Evolutionary conservation across 2,888 invertebrate species (phyloP), one percentile per base, ranked within the genome.

Genomic region (Drosophila austrosaltans): DNA sequence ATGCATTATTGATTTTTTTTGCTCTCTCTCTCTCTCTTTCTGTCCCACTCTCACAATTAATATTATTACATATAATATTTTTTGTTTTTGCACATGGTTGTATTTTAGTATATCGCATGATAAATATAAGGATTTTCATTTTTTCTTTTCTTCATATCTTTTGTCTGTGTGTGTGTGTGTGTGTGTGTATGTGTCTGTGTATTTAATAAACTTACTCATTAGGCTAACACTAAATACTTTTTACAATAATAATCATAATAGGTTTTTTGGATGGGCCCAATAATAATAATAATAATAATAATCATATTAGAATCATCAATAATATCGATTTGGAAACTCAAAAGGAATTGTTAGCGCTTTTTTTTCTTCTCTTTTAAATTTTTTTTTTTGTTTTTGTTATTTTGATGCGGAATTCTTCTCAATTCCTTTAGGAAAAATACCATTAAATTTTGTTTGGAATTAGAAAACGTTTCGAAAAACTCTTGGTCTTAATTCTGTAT

Each of bases 171-270:
- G 32, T 60, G 25, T 53, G 22, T 66, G 56, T 62, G 12, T 57
- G n/a, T 57, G 30, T 53, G 57, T 22, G 22, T 60, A n/a, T 30
- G 22, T 56, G 28, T 12, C 25, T 48, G 25, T 42, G 62, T 75
- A 62, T 62, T 80, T 79, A 80, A 81, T 82, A 86, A 79, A 89
- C 90, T 91, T 91, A 91, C 80, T 81, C 85, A 90, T 83, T 90
- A 90, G 71, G 79, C 91, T 91, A 91, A 90, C 89, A 90, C 90
- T 90, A 90, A 89, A 84, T 83, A 84, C 82, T 90, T 90, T 87
- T 89, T 90, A 90, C 88, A 87, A 86, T 86, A 86, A 85, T 84
- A 76, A 80, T 87, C 84, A 80, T 87, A 72, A 75, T 87, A 32
- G 56, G 54, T 54, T 54, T 54, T 54, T 54, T 57, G 56, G 56